Percentiles rank a stretch among this genome's conserved stretches.
Conservation (phyloP, 2,113 vertebrate species). For the Trematocara stigmaticum region DNA sequence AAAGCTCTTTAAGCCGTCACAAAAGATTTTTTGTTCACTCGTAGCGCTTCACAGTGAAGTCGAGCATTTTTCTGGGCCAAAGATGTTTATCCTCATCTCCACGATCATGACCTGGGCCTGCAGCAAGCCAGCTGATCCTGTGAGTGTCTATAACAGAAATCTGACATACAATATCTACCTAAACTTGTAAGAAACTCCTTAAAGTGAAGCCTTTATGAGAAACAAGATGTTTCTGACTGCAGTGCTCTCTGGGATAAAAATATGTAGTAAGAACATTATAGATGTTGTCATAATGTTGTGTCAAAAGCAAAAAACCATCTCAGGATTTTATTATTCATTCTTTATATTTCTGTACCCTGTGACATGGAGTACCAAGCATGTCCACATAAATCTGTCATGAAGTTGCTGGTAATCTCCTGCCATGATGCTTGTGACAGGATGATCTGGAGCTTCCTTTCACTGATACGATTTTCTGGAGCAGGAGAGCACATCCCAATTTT, state of each 20-base stretch:
- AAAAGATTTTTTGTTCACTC: not conserved
- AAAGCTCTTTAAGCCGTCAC: not conserved
- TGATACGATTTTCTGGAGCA: conserved; percentile 82
- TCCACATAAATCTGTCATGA: not conserved
- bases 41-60: conserved; percentile 77
- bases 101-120: conserved; percentile 90
- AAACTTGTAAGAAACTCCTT: not conserved
- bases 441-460: conserved; percentile 76
- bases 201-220: not conserved
- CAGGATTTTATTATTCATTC: not conserved
- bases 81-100: conserved; percentile 88
- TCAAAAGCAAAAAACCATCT: not conserved
- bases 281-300: not conserved
- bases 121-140: conserved; percentile 76
- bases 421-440: conserved; percentile 66
- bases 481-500: conserved; percentile 84
- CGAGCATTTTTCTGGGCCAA: conserved; percentile 69
- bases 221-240: not conserved
- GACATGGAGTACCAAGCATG: not conserved
- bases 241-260: not conserved
- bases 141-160: conserved; percentile 61
- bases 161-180: not conserved
- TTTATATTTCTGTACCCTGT: not conserved
- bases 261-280: not conserved
- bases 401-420: not conserved